Base-by-base conservation (phyloP, 1,140 invertebrate genomes). In the Drosophila pandora region DNA sequence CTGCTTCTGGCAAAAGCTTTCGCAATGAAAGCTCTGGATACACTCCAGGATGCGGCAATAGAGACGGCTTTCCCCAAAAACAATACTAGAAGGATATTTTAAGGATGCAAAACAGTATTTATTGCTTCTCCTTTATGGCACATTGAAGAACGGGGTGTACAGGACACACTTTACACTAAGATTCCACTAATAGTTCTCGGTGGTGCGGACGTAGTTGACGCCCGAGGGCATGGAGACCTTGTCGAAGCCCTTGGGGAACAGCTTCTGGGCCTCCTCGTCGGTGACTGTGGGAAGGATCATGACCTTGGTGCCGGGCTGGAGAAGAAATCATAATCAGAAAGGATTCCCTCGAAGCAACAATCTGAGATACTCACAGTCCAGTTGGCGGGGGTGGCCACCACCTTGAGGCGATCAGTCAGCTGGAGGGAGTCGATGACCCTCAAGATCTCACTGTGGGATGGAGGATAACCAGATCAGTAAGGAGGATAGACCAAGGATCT, bases 401-500 rank as follows among this genome's bases (percentile, higher is more conserved):
- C 93, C 71, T 95, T 95, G 41, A 92, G 92, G 49, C 92, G 93
- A 57, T 95, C 94, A 8, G 96, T 96, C 39, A 98, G 92, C 92
- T 98, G 97, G 4, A 98, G 93, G 3, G 97, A 97, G 92, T 98
- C 97, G 62, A 98, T 94, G 5, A 96, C 95, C 59, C 97, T 93
- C 30, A 98, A 90, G 76, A 98, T 96, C 93, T 98, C 97, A 93
- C 97, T 98, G 87, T 47, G 94, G 32, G 8, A 39, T 17, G 25
- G 3, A 7, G 1, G 21, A 1, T 9, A 30, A 56, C n/a, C 23
- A 3, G 21, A 25, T 54, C 13, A 37, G 39, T 48, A n/a, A 10
- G 2, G 5, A 25, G 3, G 1, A 39, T 28, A 17, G 2, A 0
- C 0, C 4, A 22, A 7, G 1, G 13, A 45, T 2, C 6, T 4